Base-by-base conservation (phyloP, 2,113 vertebrate species). In the Cynoglossus semilaevis region DNA sequence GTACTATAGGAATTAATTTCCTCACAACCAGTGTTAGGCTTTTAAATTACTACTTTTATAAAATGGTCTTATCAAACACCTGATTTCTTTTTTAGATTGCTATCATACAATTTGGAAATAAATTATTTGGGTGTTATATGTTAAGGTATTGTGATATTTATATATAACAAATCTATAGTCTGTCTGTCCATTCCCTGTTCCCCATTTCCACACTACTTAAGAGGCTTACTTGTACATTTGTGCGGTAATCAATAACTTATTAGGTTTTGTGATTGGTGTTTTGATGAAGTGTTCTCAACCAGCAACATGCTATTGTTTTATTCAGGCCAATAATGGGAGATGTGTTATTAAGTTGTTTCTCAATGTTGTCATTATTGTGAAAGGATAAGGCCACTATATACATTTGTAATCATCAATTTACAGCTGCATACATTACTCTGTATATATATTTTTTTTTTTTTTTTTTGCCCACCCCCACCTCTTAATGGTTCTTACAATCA, bases 401-500 rank as follows among this genome's bases (percentile, higher is more conserved):
- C 62, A 67, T 73, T 41, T 41, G 62, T 78, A 80, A 79, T 84
- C 75, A 81, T 84, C 67, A 78, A 74, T 80, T 70, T 63, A 80
- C 79, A 81, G 76, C 58, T 58, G 44, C 58, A 67, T 34, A 18
- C 63, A 72, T 80, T 80, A 77, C 72, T 62, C 68, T 69, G 68
- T 79, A 80, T 82, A 68, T 82, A 67, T 69, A 41, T 67, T 48
- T 64, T 11, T 63, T 68, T 70, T 66, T 72, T 70, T 51, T 48
- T 61, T 11, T 60, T 68, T 70, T 63, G 67, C 67, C 51, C 67
- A 60, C 47, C 71, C 49, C 62, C 72, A 72, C 80, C 74, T 82
- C 66, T 63, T 80, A 79, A 82, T 77, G 76, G 74, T 82, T 86
- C 66, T 83, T 46, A 78, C 81, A 88, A 86, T 86, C 84, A 85